Percentiles rank a stretch among this genome's conserved stretches.
Evolutionary conservation across 2,797 vertebrate genomes (phyloP).

Genomic region (Gadopsis bispinosus): DNA sequence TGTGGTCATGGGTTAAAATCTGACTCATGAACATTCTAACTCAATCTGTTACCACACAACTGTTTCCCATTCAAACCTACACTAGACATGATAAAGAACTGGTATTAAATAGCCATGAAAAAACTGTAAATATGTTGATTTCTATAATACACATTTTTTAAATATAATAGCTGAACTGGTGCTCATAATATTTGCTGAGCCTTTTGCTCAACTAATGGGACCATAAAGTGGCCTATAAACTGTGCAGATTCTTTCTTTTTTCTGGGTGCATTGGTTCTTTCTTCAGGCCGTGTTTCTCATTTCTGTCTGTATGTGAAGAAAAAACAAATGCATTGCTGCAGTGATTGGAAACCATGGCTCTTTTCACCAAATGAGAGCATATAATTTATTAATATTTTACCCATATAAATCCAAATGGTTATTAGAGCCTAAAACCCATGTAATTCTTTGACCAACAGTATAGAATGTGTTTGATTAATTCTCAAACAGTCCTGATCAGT

Average conservation of each 20-base stretch:
- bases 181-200: not conserved
- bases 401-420: not conserved
- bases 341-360: not conserved
- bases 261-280: not conserved
- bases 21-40: not conserved
- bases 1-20: not conserved
- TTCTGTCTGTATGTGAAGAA: not conserved
- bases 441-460: not conserved
- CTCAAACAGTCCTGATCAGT: not conserved
- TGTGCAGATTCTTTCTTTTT: not conserved
- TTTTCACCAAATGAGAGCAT: not conserved
- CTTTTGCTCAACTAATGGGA: not conserved
- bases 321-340: not conserved
- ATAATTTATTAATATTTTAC: not conserved
- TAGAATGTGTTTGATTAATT: not conserved
- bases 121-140: not conserved
- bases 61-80: not conserved
- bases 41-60: not conserved
- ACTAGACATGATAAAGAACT: not conserved
- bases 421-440: not conserved
- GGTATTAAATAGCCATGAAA: not conserved
- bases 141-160: too few relatives aligned
- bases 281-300: not conserved
- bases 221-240: not conserved
- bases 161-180: not conserved